Conservation (phyloP, 2,113 vertebrate genomes). For the chimpanzee (Pan troglodytes) region DNA sequence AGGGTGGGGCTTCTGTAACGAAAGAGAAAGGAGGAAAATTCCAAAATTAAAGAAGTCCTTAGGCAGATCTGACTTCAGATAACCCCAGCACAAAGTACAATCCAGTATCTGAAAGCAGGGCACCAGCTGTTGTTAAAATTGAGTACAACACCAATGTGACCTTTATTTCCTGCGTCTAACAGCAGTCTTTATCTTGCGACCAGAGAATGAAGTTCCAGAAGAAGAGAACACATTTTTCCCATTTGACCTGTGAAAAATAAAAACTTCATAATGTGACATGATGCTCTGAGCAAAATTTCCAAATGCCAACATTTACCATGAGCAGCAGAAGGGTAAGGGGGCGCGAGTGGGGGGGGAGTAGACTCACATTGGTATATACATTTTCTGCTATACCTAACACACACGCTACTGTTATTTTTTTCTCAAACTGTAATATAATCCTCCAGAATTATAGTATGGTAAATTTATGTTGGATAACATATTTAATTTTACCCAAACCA, state of each 20-base stretch:
- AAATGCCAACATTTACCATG: not conserved
- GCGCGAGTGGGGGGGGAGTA: not conserved
- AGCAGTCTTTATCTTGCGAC: conserved; percentile 97
- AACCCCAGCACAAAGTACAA: conserved; percentile 76
- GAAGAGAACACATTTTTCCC: conserved; percentile 85
- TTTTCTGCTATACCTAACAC: not conserved
- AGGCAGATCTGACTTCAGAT: conserved; percentile 83
- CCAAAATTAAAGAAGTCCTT: conserved; percentile 79
- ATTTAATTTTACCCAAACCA: not conserved
- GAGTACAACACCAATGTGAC: conserved; percentile 60
- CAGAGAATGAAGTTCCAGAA: conserved; percentile 86
- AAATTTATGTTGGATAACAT: not conserved
- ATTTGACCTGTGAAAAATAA: conserved; percentile 84
- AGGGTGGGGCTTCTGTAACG: conserved; percentile 34
- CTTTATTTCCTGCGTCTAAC: conserved; percentile 95
- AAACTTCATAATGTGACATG: conserved; percentile 70
- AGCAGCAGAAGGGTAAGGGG: not conserved
- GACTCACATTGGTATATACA: not conserved
- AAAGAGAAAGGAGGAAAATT: conserved; percentile 59
- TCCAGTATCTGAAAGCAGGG: conserved; percentile 82
- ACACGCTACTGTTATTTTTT: not conserved
- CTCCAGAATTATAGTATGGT: not conserved
- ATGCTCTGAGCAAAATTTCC: conserved; percentile 26
- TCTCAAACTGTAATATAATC: not conserved
- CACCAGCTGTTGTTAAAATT: conserved; percentile 81